These are phyloP conservation scores for Drosophila diplacantha DNA, from an alignment of 2,888 invertebrate species.

Conservation along the genomic window DNA sequence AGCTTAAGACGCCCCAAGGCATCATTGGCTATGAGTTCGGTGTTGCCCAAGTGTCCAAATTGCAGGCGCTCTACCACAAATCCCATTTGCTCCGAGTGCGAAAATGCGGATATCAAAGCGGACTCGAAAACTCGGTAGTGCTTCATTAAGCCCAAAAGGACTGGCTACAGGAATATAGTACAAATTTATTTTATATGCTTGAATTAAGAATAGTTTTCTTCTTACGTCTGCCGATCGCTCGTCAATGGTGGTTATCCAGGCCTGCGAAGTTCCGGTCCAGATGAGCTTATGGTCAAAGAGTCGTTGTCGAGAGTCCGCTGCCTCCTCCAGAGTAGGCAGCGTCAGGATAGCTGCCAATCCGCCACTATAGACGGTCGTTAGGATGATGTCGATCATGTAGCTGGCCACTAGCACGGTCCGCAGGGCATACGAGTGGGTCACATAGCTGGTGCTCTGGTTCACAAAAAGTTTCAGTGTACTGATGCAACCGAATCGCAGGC, in stretches of 20 bases:
- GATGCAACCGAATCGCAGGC: slow-evolving; percentile 61
- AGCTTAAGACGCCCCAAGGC: slow-evolving; percentile 80
- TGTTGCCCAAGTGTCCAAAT: slow-evolving; percentile 82
- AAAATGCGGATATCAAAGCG: slow-evolving; percentile 69
- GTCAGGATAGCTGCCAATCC: slow-evolving; percentile 84
- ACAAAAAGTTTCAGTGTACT: slow-evolving; percentile 68
- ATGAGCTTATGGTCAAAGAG: slow-evolving; percentile 80
- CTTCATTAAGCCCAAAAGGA: slow-evolving; percentile 44
- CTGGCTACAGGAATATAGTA: slow-evolving; percentile 42
- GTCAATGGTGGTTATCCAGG: slow-evolving; percentile 82
- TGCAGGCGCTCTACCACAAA: slow-evolving; percentile 82
- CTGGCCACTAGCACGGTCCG: slow-evolving; percentile 66
- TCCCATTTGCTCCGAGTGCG: slow-evolving; percentile 79
- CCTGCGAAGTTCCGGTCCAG: slow-evolving; percentile 84
- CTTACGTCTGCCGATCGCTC: slow-evolving; percentile 78
- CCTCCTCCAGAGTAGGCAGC: slow-evolving; percentile 81
- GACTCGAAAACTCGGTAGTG: slow-evolving; percentile 53
- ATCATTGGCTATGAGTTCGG: slow-evolving; percentile 81
- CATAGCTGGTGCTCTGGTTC: slow-evolving; percentile 67
- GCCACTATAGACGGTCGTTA: slow-evolving; percentile 82
- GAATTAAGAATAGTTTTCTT: neutral
- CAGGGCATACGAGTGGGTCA: slow-evolving; percentile 58
- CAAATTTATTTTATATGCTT: neutral
- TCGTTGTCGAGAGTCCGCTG: slow-evolving; percentile 82
- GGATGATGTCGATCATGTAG: slow-evolving; percentile 79